Evolutionary conservation across 1,140 invertebrate species (phyloP), one percentile per base, ranked within the genome.

Genomic region (Matsumurasca onukii): DNA sequence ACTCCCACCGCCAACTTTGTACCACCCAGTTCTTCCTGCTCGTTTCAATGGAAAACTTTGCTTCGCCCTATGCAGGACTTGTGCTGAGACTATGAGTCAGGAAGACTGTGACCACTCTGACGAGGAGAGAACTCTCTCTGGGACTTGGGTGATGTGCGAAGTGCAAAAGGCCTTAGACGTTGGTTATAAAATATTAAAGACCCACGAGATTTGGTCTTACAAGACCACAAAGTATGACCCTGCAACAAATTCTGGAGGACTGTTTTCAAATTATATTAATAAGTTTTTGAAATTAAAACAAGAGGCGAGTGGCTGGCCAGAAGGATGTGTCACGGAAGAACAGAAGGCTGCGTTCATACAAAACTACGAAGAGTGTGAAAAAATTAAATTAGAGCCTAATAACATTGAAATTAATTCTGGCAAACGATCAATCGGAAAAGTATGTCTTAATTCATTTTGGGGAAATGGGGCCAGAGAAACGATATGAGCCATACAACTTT

Each of bases 161-260:
- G 15, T 81, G 2, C 27, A 67, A 29, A 74, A 77, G 66, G 79
- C 80, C 0, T 27, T 77, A 0, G 62, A 75, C 29, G 66, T 68
- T 55, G 78, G 77, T 0, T 80, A 81, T 55, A 69, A 69, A 68
- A 71, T 83, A 31, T 0, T 77, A 5, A 62, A 76, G 25, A 71
- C 80, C 22, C 72, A 70, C 49, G 78, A 82, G 72, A 75, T 81
- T 20, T 81, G 77, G 75, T 69, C 78, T 31, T 77, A 79, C 66
- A n/a, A 75, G 52, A 61, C 68, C 0, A 67, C 34, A 1, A 62
- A 70, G 20, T 72, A 64, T 31, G 66, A 75, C 12, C 39, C 12
- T 13, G 12, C 12, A n/a, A 45, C 12, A 13, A 45, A 45, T n/a
- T 66, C 30, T 2, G 34, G 34, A 49, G 76, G 76, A 1, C 59